Base-by-base conservation (phyloP, 1,140 invertebrate species). In the Halyomorpha halys region DNA sequence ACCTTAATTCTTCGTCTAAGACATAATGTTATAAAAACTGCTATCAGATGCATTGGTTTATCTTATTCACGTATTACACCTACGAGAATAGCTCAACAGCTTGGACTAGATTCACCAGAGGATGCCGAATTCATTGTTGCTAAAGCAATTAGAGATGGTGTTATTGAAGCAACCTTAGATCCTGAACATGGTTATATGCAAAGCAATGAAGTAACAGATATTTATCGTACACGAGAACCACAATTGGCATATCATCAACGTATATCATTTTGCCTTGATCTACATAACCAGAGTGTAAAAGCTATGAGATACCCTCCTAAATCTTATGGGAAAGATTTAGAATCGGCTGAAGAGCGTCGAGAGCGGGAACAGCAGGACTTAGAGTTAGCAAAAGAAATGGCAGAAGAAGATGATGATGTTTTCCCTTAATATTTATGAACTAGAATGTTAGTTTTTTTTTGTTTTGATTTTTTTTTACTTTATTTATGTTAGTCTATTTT, bases 101-200 rank as follows among this genome's bases (percentile, higher is more conserved):
- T 99, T 23, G 87, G 91, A 14, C 77, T 99, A 18, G 94, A 97
- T 73, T 95, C 90, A 13, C 86, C 92, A 3, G 93, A 97, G 73
- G 97, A 99, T 83, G 96, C 96, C 0, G 97, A 99, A 75, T 99
- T 97, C 73, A 97, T 99, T 73, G 95, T 99, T 0, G 94, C 96
- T 0, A 99, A 99, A 79, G 96, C 97, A n/a, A 99, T 99, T 63
- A 80, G 94, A 59, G 97, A 99, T 80, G 94, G 95, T 59, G 96
- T 98, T 1, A 98, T 99, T 74, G 95, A 99, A 76, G 97, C 97
- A 0, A 94, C 86, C 0, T 82, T 99, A 66, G 92, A 98, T 78
- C 91, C 96, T 65, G 92, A 95, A 74, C 87, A 90, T 68, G 92
- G 94, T 18, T 98, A 91, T 71, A 96, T 99, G 85, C 86, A 95